Percentiles rank a stretch among this genome's conserved stretches.
Evolutionary conservation across 2,888 invertebrate species (phyloP).

Genomic region (Exephanes ischioxanthus): DNA sequence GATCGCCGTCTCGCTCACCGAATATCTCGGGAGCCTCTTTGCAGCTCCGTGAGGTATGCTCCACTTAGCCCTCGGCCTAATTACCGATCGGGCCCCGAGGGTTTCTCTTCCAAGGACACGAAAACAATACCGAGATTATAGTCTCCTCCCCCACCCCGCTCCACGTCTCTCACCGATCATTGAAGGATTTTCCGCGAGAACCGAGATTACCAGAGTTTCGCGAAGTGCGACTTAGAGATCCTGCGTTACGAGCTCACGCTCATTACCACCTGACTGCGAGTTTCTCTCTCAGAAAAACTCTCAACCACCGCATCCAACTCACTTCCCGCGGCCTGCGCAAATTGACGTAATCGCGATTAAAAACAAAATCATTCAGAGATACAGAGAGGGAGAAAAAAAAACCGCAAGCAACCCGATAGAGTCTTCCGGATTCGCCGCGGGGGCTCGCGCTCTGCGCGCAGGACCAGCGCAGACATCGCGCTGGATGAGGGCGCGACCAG

Average conservation of each 20-base stretch:
- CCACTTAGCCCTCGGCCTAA: constrained; percentile 58
- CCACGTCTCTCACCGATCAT: constrained; percentile 29
- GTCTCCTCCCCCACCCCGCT: not conserved
- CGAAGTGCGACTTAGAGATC: not conserved
- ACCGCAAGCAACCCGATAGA: constrained; percentile 25
- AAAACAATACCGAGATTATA: constrained; percentile 64
- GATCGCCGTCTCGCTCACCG: constrained; percentile 24
- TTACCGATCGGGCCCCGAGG: constrained; percentile 53
- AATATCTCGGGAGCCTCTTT: constrained; percentile 47
- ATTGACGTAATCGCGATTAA: constrained; percentile 11
- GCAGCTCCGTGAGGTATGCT: constrained; percentile 49
- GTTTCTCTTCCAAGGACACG: constrained; percentile 55
- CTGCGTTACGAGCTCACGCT: not conserved
- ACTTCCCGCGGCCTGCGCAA: constrained; percentile 1
- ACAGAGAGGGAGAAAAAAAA: constrained; percentile 30
- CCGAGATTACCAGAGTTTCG: constrained; percentile 43
- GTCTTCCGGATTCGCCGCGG: constrained; percentile 59
- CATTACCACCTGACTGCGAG: not conserved
- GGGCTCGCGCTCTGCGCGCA: constrained; percentile 16
- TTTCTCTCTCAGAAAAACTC: not conserved
- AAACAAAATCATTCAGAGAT: not conserved
- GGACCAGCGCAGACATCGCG: constrained; percentile 49
- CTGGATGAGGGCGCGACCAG: constrained; percentile 52
- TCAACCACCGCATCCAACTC: not conserved
- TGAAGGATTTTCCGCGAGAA: constrained; percentile 49